Conservation (phyloP, 2,888 invertebrate genomes). For the Merodon equestris region DNA sequence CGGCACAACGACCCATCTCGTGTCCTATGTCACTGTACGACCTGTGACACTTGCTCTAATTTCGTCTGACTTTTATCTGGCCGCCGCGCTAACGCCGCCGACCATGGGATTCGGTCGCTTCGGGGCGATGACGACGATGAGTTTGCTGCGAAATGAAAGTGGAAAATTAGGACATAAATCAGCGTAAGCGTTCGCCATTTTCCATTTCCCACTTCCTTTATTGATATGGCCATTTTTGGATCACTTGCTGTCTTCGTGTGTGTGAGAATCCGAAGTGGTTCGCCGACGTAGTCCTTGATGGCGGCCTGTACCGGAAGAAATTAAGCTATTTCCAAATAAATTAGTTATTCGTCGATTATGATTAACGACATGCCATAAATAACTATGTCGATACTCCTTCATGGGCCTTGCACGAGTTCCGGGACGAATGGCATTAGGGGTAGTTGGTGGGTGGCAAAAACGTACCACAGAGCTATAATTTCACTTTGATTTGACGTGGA, state of each 20-base stretch:
- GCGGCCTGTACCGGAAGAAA: slow-evolving; percentile 58
- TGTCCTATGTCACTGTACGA: slow-evolving; percentile 36
- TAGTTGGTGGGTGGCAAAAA: slow-evolving; percentile 17
- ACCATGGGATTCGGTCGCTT: no score
- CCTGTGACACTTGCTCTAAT: slow-evolving; percentile 61
- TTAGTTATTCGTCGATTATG: slow-evolving; percentile 68
- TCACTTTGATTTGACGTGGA: slow-evolving; percentile 67
- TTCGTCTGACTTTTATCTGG: slow-evolving; percentile 51
- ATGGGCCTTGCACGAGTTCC: slow-evolving; percentile 32
- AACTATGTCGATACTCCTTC: slow-evolving; percentile 66
- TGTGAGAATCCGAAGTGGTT: neutral
- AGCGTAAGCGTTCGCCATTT: slow-evolving; percentile 58
- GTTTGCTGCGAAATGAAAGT: slow-evolving; percentile 60
- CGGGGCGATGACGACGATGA: slow-evolving; percentile 41
- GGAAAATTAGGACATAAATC: slow-evolving; percentile 68
- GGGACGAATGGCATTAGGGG: no score
- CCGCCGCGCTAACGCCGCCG: slow-evolving; percentile 13
- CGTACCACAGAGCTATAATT: slow-evolving; percentile 58
- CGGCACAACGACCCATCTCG: no score
- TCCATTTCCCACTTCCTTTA: slow-evolving; percentile 12
- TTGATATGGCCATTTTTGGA: neutral
- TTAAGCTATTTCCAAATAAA: slow-evolving; percentile 68
- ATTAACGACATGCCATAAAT: slow-evolving; percentile 68
- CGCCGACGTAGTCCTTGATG: no score
- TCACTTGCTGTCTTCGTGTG: neutral